Percentiles rank a stretch among this genome's conserved stretches.
Evolutionary conservation across 2,797 vertebrate genomes (phyloP).

Genomic region (Taeniopygia guttata): DNA sequence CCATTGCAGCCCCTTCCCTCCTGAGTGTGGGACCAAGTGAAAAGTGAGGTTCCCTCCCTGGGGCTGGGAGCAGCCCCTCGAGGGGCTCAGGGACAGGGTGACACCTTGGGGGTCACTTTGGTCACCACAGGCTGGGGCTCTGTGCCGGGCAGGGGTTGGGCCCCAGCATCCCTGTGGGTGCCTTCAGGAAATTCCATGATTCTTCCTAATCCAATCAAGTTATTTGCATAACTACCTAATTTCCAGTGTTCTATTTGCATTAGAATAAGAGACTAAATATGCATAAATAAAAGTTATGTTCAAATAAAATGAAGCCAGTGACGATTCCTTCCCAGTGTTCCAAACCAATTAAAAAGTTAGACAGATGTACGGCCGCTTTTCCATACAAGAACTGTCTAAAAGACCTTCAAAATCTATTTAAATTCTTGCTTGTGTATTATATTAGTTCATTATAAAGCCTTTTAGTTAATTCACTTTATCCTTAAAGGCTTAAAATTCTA

Average conservation of each 20-base stretch:
- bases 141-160: not conserved
- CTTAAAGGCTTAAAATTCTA: conserved; percentile 52
- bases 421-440: not conserved
- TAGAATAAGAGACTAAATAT: not conserved
- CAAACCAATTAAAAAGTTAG: conserved; percentile 39
- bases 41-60: too few relatives aligned
- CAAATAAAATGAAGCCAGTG: not conserved
- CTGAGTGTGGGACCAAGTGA: too few relatives aligned
- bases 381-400: not conserved
- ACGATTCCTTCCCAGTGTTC: not conserved
- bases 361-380: not conserved
- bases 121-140: not conserved
- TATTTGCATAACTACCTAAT: not conserved
- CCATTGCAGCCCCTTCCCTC: too few relatives aligned
- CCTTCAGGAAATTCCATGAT: not conserved
- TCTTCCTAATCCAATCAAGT: not conserved
- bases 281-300: not conserved
- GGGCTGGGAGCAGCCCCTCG: not conserved
- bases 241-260: not conserved
- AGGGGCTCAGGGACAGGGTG: not conserved
- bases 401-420: conserved; percentile 37
- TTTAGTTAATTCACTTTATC: conserved; percentile 57
- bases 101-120: not conserved
- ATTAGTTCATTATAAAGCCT: conserved; percentile 44
- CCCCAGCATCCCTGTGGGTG: not conserved